phyloP scores from a whole-genome alignment of 1,140 invertebrate species.

The Aphaenogaster rudis region DNA sequence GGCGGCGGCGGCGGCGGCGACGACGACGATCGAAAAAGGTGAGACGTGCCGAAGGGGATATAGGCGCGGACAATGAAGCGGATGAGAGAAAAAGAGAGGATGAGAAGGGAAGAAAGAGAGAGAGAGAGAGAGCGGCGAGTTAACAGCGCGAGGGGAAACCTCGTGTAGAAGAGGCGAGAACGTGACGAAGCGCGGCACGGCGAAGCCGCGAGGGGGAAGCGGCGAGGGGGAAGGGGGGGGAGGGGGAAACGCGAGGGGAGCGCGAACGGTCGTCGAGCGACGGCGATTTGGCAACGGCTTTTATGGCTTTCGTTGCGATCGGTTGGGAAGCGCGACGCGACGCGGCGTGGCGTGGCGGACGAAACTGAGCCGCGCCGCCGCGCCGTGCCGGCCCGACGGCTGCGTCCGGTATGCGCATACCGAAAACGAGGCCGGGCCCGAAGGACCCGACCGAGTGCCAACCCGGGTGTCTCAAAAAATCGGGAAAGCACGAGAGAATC shows the following conservation, averaged over 20 bases:
- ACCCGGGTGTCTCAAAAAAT: not conserved
- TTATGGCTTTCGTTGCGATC: constrained; percentile 83
- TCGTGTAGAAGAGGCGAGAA: constrained; percentile 42
- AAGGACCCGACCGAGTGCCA: constrained; percentile 1
- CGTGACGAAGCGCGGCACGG: constrained; percentile 44
- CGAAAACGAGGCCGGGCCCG: constrained; percentile 3
- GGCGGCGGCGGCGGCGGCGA: constrained; percentile 24
- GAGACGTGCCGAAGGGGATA: constrained; percentile 83
- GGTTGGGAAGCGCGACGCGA: constrained; percentile 66
- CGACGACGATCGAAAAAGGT: constrained; percentile 82
- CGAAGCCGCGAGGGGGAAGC: constrained; percentile 31
- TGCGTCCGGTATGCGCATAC: constrained; percentile 13
- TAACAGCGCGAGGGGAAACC: constrained; percentile 33
- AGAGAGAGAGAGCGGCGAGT: constrained; percentile 7
- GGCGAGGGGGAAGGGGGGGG: constrained; percentile 45
- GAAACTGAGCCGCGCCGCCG: constrained; percentile 2
- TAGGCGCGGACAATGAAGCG: constrained; percentile 80
- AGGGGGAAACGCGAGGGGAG: constrained; percentile 56
- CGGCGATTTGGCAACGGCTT: constrained; percentile 85
- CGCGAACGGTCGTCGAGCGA: constrained; percentile 68
- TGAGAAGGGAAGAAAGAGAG: constrained; percentile 36
- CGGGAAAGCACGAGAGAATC: not conserved
- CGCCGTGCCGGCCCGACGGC: not conserved
- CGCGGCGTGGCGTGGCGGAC: not conserved
- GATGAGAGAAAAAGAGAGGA: constrained; percentile 70